phyloP scores from a whole-genome alignment of 2,888 invertebrate genomes.

The Didymodactylos carnosus region DNA sequence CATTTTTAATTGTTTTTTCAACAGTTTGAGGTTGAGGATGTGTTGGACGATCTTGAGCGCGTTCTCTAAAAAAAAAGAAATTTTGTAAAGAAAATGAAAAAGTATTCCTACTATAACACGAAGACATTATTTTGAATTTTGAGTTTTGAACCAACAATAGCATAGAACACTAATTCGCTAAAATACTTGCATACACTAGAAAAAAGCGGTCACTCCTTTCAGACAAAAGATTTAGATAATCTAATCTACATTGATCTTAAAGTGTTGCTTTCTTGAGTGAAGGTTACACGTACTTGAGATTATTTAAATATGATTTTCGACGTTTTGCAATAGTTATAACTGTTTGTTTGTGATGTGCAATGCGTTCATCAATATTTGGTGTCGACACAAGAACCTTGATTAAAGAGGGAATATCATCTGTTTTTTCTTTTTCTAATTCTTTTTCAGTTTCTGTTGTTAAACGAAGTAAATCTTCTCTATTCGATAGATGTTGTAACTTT shows the following conservation, averaged over 20 bases:
- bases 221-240: too few species aligned
- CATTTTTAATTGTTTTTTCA: not conserved
- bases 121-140: too few species aligned
- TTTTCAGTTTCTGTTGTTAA: not conserved
- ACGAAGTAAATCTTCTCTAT: not conserved
- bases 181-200: too few species aligned
- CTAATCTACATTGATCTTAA: too few species aligned
- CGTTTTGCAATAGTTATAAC: not conserved
- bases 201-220: too few species aligned
- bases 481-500: too few species aligned
- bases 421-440: not conserved
- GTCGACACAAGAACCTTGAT: not conserved
- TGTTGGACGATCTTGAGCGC: not conserved
- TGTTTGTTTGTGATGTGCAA: not conserved
- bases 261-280: too few species aligned
- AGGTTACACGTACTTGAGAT: not conserved
- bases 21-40: not conserved
- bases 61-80: not conserved
- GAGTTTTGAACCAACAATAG: too few species aligned
- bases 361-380: not conserved
- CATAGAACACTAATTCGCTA: too few species aligned
- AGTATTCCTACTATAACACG: too few species aligned
- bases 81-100: not conserved
- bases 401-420: not conserved
- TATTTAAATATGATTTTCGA: not conserved